These are phyloP conservation scores for Bombus sibiricus DNA, from an alignment of 1,140 invertebrate genomes.

Conservation along the genomic window DNA sequence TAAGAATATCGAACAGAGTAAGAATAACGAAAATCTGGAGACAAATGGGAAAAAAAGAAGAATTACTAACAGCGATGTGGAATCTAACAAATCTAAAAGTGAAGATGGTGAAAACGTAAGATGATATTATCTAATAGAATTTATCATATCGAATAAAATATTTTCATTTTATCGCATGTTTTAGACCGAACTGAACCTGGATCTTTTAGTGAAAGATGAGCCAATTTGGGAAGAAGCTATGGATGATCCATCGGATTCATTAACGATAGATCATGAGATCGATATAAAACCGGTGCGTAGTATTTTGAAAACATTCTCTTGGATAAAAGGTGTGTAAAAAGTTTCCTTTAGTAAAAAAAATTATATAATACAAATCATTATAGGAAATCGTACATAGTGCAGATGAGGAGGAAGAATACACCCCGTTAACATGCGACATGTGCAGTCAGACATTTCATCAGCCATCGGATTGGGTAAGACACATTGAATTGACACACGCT, in stretches of 20 bases:
- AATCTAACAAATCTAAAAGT: constrained; percentile 78
- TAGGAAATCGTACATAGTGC: constrained; percentile 82
- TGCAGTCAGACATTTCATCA: constrained; percentile 92
- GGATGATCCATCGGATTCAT: constrained; percentile 78
- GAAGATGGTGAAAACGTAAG: constrained; percentile 78
- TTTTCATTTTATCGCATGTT: constrained; percentile 30
- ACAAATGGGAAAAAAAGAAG: constrained; percentile 76
- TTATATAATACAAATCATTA: neutral
- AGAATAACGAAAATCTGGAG: constrained; percentile 78
- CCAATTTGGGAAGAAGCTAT: constrained; percentile 86
- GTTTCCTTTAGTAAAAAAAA: neutral
- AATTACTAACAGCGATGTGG: constrained; percentile 73
- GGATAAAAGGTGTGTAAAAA: neutral
- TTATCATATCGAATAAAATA: neutral
- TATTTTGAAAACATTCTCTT: constrained; percentile 8
- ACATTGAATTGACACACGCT: constrained; percentile 88
- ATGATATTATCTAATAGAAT: neutral
- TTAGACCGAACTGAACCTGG: constrained; percentile 79
- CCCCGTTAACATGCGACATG: constrained; percentile 90
- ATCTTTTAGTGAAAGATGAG: constrained; percentile 86
- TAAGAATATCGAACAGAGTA: constrained; percentile 75
- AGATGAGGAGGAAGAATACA: constrained; percentile 85
- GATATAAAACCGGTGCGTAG: constrained; percentile 82
- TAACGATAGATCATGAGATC: constrained; percentile 82
- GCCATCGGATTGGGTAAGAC: constrained; percentile 91